Evolutionary conservation across 2,888 invertebrate species (phyloP), one percentile per base, ranked within the genome.

Genomic region (Orgyia antiqua): DNA sequence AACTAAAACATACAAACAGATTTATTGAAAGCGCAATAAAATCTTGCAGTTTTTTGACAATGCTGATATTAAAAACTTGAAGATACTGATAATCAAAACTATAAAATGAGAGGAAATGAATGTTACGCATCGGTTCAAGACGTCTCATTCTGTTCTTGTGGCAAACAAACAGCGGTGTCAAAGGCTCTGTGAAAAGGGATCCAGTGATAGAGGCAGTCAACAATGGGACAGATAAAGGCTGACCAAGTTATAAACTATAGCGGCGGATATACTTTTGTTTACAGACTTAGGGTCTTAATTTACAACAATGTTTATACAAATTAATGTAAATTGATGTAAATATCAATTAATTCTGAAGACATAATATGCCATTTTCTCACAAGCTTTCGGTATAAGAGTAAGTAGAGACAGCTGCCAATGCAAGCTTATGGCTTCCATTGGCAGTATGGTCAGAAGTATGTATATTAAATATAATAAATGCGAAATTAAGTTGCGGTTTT

Each of bases 181-280:
- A 83, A 83, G 83, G 78, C 74, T 64, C 72, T 64, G 68, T 76
- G 77, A 76, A 73, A 80, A 83, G 83, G 83, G 78, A 83, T 78
- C 82, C 83, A 75, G 78, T 82, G 80, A 82, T 82, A 80, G 76
- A 82, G 80, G 80, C 75, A 82, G 82, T 80, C 83, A 77, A 83
- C 83, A 83, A 83, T 82, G 71, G 80, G 75, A 70, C 67, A 73
- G 78, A 77, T 71, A 73, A 65, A 56, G 55, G 60, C 31, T 15
- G 43, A 40, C 37, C 58, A 67, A 54, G 37, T 23, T 39, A 33
- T 11, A 31, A 32, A 41, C 40, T 34, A 17, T 9, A 41, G 62
- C 62, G 59, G 15, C 4, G 15, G n/a, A n/a, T n/a, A n/a, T n/a
- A n/a, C n/a, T n/a, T n/a, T n/a, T n/a, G n/a, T n/a, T n/a, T n/a